Conservation (phyloP, 1,140 invertebrate species). For the Formica selysi region DNA sequence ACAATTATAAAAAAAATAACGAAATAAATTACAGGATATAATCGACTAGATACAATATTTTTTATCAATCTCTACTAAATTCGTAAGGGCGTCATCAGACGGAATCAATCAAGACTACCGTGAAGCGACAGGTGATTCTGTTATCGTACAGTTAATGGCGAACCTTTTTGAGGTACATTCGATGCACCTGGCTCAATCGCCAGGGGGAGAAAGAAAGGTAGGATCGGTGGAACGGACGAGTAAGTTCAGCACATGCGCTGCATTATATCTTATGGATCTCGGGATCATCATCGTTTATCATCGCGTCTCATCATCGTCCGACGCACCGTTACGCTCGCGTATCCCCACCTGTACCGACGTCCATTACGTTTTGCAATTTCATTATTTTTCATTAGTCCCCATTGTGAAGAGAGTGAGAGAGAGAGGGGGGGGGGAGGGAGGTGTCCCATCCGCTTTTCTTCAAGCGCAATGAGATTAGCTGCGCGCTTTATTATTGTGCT, state of each 20-base stretch:
- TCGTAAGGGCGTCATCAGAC: background rate
- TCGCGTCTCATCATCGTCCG: slow-evolving; percentile 41
- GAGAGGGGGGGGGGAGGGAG: background rate
- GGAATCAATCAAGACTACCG: slow-evolving; percentile 36
- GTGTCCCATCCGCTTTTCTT: background rate
- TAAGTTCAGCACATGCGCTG: slow-evolving; percentile 4
- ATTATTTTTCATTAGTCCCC: slow-evolving; percentile 58
- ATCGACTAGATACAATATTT: background rate
- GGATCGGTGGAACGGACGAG: slow-evolving; percentile 8
- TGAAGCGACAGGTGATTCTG: slow-evolving; percentile 39
- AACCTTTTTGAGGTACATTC: slow-evolving; percentile 6
- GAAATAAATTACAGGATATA: background rate
- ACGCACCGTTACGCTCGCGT: slow-evolving; percentile 38
- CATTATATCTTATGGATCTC: slow-evolving; percentile 34
- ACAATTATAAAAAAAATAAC: background rate
- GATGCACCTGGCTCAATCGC: slow-evolving; percentile 39
- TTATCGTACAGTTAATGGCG: slow-evolving; percentile 39
- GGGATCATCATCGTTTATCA: slow-evolving; percentile 63
- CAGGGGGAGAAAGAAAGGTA: background rate
- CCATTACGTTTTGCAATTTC: slow-evolving; percentile 51
- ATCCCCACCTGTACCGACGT: slow-evolving; percentile 15
- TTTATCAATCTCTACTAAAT: background rate
- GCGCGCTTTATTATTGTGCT: background rate
- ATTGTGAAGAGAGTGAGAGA: background rate
- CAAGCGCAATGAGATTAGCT: slow-evolving; percentile 1